Percentiles rank a stretch among this genome's conserved stretches.
These are phyloP conservation scores for Glaucopsyche alexis DNA, from an alignment of 2,888 invertebrate genomes.

Conservation along the genomic window DNA sequence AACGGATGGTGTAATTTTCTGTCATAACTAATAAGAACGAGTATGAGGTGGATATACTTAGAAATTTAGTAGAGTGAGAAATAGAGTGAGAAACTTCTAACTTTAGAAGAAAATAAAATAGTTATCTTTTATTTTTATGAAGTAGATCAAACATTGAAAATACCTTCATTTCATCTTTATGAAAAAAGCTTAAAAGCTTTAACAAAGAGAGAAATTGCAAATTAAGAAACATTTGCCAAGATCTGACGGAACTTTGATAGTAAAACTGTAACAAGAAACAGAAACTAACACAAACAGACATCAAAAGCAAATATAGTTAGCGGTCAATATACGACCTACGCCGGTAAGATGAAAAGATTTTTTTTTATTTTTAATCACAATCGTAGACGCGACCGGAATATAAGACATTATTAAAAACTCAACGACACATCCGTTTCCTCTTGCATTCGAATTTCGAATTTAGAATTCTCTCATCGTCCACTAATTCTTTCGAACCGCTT, in stretches of 20 bases:
- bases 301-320: slow-evolving; percentile 59
- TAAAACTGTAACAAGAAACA: slow-evolving; percentile 21
- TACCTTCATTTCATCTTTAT: not conserved
- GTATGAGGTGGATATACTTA: slow-evolving; percentile 18
- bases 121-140: no score
- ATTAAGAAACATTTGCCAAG: slow-evolving; percentile 15
- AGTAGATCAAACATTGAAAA: no score
- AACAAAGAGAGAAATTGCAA: slow-evolving; percentile 10
- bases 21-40: slow-evolving; percentile 44
- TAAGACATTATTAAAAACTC: slow-evolving; percentile 73
- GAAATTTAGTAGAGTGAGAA: not conserved
- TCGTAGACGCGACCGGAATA: slow-evolving; percentile 58
- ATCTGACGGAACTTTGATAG: slow-evolving; percentile 8
- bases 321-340: slow-evolving; percentile 55
- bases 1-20: slow-evolving; percentile 45
- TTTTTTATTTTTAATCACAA: slow-evolving; percentile 66
- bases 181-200: slow-evolving; percentile 4
- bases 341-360: slow-evolving; percentile 64
- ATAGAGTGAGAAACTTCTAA: not conserved
- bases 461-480: slow-evolving; percentile 27
- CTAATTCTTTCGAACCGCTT: not conserved
- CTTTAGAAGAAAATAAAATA: not conserved
- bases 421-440: slow-evolving; percentile 73
- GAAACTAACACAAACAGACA: slow-evolving; percentile 37
- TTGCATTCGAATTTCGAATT: slow-evolving; percentile 51